These are phyloP conservation scores for Porites rus DNA, from an alignment of 92 coral and sea anemone species.

Conservation along the genomic window DNA sequence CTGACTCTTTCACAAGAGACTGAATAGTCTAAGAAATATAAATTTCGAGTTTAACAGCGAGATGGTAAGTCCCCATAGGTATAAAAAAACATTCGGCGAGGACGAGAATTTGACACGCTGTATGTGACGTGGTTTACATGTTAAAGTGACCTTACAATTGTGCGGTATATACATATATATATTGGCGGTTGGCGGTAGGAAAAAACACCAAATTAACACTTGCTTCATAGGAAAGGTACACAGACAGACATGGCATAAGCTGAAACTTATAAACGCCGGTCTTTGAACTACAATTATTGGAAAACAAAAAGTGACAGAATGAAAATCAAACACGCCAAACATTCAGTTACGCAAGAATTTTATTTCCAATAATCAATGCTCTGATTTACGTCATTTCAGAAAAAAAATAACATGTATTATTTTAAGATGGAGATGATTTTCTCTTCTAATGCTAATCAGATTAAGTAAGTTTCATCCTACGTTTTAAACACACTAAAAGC, in stretches of 20 bases:
- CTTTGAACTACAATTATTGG: not conserved
- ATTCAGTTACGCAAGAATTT: not conserved
- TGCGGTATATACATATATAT: not conserved
- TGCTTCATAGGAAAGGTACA: slow-evolving; percentile 2
- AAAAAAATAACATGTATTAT: not conserved
- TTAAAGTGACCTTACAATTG: not conserved
- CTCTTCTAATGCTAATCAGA: not conserved
- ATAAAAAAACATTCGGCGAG: not conserved
- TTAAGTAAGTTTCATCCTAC: not conserved
- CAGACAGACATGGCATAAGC: slow-evolving; percentile 1
- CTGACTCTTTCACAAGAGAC: not conserved
- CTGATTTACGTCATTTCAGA: not conserved
- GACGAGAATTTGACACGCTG: not conserved
- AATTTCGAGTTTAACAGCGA: not conserved
- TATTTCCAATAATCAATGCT: not conserved
- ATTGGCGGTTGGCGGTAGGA: not conserved
- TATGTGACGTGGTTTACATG: not conserved
- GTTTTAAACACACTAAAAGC: not conserved
- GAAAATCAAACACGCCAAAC: too few species aligned
- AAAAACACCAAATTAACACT: slow-evolving; percentile 10
- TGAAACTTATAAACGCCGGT: not conserved
- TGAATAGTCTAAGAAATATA: not conserved
- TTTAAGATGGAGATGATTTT: not conserved
- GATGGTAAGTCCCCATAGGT: not conserved
- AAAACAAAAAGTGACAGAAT: slow-evolving; percentile 15